A percentile compares a stretch with the other conserved stretches of the same genome.
Evolutionary conservation across 2,888 invertebrate species (phyloP).

Genomic region (Listrodromus nycthemerus): DNA sequence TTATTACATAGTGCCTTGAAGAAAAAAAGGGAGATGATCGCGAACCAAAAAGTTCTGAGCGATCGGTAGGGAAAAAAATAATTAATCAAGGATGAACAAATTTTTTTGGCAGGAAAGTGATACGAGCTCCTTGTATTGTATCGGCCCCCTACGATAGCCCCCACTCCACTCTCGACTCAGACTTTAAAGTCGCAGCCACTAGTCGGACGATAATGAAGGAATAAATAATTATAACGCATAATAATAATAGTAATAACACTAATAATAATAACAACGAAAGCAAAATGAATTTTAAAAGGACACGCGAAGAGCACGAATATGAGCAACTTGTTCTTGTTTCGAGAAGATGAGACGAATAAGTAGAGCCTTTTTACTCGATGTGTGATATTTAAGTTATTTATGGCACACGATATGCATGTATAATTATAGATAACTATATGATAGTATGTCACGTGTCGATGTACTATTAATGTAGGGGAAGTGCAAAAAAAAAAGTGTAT

Average conservation of each 20-base stretch:
- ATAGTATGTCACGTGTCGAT: constrained; percentile 48
- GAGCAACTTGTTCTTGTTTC: constrained; percentile 36
- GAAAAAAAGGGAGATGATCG: constrained; percentile 6
- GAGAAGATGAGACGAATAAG: constrained; percentile 28
- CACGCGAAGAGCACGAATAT: constrained; percentile 57
- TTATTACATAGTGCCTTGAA: constrained; percentile 1
- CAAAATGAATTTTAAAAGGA: constrained; percentile 26
- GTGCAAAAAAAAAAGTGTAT: background rate
- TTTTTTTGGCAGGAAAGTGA: constrained; percentile 11
- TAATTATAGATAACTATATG: constrained; percentile 31
- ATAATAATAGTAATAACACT: constrained; percentile 2
- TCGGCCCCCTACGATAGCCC: background rate
- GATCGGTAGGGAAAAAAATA: background rate
- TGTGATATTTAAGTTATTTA: constrained; percentile 75
- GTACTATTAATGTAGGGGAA: constrained; percentile 50
- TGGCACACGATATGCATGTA: constrained; percentile 58
- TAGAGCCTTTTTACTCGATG: constrained; percentile 69
- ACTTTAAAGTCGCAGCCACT: constrained; percentile 58
- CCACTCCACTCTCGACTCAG: constrained; percentile 48
- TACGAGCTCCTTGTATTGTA: background rate
- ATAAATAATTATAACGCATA: constrained; percentile 4
- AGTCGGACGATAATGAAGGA: constrained; percentile 60
- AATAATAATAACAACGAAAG: constrained; percentile 30
- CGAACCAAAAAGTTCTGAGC: constrained; percentile 6
- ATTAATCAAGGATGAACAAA: background rate